Base-by-base conservation (phyloP, 2,797 vertebrate species). In the Tenualosa ilisha region DNA sequence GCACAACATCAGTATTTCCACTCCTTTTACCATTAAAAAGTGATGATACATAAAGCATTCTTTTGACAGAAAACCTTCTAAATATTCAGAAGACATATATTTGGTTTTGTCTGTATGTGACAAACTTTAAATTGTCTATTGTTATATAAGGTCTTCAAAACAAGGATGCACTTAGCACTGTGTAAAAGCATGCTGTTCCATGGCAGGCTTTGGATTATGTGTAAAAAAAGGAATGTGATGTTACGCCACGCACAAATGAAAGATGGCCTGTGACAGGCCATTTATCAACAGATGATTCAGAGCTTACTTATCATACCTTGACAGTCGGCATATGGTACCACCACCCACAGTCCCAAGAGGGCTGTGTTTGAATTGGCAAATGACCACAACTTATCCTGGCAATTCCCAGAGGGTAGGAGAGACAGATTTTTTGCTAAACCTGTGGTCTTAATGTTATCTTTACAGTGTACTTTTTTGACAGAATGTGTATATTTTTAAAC, bases 401-500 rank as follows among this genome's bases (percentile, higher is more conserved):
- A 79, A 79, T 43, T 79, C 37, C 72, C 72, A 22, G 17, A 20
- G 40, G 72, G 37, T 9, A 17, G 13, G 31, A 5, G 63, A 79
- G 72, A 79, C 37, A 6, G 15, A 22, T 6, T 22, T 22, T 79
- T 79, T 46, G 40, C 72, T 49, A 79, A 79, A 79, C 72, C 72
- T 3, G 17, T n/a, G 72, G 72, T 79, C 40, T 22, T 46, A 79
- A 40, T 79, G 37, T 79, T 79, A 46, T 79, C 72, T 79, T 46
- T 43, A 46, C 72, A 79, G 72, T 79, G 17, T 43, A 79, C 37
- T 7, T 79, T 75, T 56, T 56, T 40, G 72, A 79, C 17, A 17
- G 37, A 9, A 79, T 22, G 37, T 43, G 72, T 79, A 46, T 79
- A 79, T 79, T 79, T 79, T 79, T 20, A 79, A 79, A 79, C 65